Evolutionary conservation across 2,888 invertebrate species (phyloP).

Genomic region (Lacanobia oleracea): DNA sequence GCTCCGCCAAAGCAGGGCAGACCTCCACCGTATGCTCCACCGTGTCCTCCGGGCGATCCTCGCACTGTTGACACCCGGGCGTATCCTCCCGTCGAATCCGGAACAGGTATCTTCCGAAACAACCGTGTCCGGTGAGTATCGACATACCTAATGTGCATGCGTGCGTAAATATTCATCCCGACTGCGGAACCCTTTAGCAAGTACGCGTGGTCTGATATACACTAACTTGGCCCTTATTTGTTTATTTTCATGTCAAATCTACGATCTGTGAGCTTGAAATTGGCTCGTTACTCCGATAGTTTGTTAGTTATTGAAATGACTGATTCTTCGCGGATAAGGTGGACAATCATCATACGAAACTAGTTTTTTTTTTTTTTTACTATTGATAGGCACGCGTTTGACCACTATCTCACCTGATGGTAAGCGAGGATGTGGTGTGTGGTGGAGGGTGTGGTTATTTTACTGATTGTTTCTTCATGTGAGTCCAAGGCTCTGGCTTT

Average conservation of each 20-base stretch:
- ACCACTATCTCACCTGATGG: no score
- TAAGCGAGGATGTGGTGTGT: no score
- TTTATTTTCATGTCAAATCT: constrained; percentile 46
- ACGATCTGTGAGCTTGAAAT: constrained; percentile 37
- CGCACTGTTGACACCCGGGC: no score
- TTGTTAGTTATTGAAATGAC: constrained; percentile 17
- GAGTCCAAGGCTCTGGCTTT: neutral
- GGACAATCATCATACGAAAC: neutral
- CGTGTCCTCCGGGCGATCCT: no score
- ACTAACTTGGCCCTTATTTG: constrained; percentile 1
- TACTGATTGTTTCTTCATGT: neutral
- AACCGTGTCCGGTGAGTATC: no score
- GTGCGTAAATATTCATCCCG: neutral
- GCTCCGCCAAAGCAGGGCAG: no score
- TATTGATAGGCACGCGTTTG: no score
- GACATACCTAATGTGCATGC: no score
- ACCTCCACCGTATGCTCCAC: no score
- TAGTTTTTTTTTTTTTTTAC: neutral
- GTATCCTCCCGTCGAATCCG: no score
- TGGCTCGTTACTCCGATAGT: constrained; percentile 41
- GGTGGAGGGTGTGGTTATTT: no score
- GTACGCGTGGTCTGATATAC: neutral
- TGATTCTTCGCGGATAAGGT: constrained; percentile 16
- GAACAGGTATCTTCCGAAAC: no score
- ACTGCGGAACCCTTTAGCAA: neutral